Percentiles rank a stretch among this genome's conserved stretches.
phyloP scores from a whole-genome alignment of 2,888 invertebrate species.

The Aspidiotus destructor region DNA sequence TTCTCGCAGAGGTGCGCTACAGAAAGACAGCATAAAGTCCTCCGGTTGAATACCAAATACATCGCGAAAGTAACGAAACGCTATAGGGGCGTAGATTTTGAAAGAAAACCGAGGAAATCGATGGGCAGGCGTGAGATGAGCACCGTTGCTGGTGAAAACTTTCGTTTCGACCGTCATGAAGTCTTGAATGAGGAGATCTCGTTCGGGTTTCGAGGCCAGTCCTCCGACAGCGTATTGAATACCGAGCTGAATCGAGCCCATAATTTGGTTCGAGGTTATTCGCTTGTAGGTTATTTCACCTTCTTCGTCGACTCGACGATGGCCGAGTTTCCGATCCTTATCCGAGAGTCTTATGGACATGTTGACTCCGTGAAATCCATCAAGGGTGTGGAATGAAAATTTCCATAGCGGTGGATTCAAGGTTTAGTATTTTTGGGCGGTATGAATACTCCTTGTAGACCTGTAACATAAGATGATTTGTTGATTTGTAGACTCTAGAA shows the following conservation, averaged over 20 bases:
- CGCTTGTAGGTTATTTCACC: constrained; percentile 98
- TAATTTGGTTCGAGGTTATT: constrained; percentile 87
- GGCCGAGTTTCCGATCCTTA: constrained; percentile 74
- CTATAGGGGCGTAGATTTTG: constrained; percentile 98
- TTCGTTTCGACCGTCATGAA: constrained; percentile 98
- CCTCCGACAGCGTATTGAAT: constrained; percentile 77
- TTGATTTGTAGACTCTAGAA: too few relatives aligned
- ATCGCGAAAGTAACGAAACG: constrained; percentile 97
- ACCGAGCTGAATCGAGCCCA: constrained; percentile 97
- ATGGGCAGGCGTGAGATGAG: constrained; percentile 96
- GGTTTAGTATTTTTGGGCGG: too few relatives aligned
- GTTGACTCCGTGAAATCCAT: neutral
- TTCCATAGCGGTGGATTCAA: too few relatives aligned
- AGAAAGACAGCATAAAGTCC: constrained; percentile 97
- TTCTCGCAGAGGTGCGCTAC: constrained; percentile 85
- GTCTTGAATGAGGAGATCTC: constrained; percentile 97
- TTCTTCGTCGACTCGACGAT: constrained; percentile 89
- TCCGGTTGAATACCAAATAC: constrained; percentile 97
- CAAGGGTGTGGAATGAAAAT: too few relatives aligned
- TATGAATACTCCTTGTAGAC: too few relatives aligned
- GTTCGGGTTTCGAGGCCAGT: constrained; percentile 90
- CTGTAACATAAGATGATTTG: too few relatives aligned
- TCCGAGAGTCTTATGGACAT: constrained; percentile 25
- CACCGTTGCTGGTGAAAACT: constrained; percentile 89
- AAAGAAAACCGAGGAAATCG: constrained; percentile 95